Conservation (phyloP, 2,888 invertebrate species). For the Orchesella flavescens region DNA sequence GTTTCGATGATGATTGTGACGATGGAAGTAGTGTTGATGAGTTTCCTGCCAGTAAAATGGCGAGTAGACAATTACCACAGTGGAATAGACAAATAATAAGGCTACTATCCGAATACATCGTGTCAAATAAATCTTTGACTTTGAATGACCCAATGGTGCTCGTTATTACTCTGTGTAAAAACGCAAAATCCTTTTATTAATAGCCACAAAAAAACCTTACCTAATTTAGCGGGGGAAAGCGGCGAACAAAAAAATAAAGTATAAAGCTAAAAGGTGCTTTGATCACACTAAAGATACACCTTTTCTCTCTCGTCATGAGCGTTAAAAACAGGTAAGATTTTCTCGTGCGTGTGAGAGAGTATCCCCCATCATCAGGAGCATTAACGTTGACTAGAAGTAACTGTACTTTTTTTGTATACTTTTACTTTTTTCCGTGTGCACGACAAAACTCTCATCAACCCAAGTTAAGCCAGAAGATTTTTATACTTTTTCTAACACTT, state of each 20-base stretch:
- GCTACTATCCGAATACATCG: constrained; percentile 21
- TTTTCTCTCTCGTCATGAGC: neutral
- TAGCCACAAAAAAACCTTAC: constrained; percentile 18
- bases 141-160: constrained; percentile 42
- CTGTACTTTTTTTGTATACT: too few species aligned
- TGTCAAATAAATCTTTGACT: constrained; percentile 63
- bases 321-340: constrained; percentile 1
- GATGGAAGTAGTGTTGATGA: constrained; percentile 56
- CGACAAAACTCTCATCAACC: constrained; percentile 19
- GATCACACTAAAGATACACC: constrained; percentile 14
- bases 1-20: constrained; percentile 58
- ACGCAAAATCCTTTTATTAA: constrained; percentile 26
- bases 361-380: constrained; percentile 13
- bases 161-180: neutral
- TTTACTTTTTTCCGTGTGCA: neutral
- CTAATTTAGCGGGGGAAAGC: neutral
- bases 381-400: too few species aligned
- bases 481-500: constrained; percentile 42
- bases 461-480: constrained; percentile 2
- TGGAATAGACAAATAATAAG: constrained; percentile 56
- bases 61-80: constrained; percentile 52
- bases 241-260: neutral
- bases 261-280: constrained; percentile 47
- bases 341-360: constrained; percentile 50
- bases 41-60: constrained; percentile 61